A percentile compares a stretch with the other conserved stretches of the same genome.
Conservation (phyloP, 2,888 invertebrate genomes). For the Phorcus lineatus region DNA sequence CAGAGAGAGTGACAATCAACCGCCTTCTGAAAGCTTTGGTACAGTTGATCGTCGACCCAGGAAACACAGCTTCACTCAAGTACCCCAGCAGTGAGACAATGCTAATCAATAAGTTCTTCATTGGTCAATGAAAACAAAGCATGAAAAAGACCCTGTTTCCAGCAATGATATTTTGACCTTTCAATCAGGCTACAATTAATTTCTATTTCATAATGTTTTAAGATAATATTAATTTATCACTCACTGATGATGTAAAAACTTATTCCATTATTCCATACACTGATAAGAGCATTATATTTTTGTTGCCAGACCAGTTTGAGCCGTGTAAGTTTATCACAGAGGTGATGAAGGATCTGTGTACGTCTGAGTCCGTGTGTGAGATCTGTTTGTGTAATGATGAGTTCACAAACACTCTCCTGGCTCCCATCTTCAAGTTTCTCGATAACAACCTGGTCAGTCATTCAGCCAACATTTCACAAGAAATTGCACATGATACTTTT, state of each 20-base stretch:
- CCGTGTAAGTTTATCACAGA: constrained; percentile 67
- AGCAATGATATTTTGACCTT: too few relatives aligned
- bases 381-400: constrained; percentile 72
- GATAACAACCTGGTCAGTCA: constrained; percentile 23
- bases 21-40: constrained; percentile 66
- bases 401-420: constrained; percentile 67
- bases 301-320: constrained; percentile 52
- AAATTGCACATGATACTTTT: too few relatives aligned
- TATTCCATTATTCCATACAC: too few relatives aligned
- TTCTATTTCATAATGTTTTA: too few relatives aligned
- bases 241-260: too few relatives aligned
- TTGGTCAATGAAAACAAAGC: too few relatives aligned
- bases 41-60: constrained; percentile 65
- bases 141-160: too few relatives aligned
- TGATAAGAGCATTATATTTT: background rate
- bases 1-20: constrained; percentile 59
- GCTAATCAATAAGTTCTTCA: background rate
- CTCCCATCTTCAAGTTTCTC: constrained; percentile 68
- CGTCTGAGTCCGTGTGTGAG: constrained; percentile 66
- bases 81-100: constrained; percentile 32
- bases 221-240: too few relatives aligned
- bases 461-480: too few relatives aligned
- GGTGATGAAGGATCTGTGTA: constrained; percentile 69
- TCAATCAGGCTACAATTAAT: too few relatives aligned
- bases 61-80: constrained; percentile 21